Conservation (phyloP, 2,113 vertebrate genomes). For the Bostrychus sinensis region DNA sequence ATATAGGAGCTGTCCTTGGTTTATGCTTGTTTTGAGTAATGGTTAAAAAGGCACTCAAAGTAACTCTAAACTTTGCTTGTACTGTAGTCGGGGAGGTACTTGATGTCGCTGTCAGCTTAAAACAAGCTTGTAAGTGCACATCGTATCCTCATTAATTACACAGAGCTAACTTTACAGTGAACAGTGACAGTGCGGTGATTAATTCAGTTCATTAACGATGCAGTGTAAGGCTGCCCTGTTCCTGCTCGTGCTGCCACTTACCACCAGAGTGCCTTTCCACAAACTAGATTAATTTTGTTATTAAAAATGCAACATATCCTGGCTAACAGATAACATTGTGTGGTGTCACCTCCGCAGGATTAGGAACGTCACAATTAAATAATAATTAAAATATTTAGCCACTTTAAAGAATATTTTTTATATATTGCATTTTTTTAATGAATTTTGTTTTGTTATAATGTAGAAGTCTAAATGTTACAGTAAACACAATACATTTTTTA, state of each 20-base stretch:
- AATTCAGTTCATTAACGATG: not conserved
- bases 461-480: too few species aligned
- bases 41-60: not conserved
- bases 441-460: too few species aligned
- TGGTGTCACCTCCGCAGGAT: not conserved
- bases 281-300: not conserved
- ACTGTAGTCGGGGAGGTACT: not conserved
- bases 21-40: not conserved
- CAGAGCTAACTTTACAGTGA: not conserved
- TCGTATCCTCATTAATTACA: slow-evolving; percentile 8
- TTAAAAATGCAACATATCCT: not conserved
- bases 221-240: not conserved
- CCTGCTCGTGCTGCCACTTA: not conserved
- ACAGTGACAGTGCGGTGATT: not conserved
- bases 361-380: not conserved
- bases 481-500: too few species aligned
- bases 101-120: not conserved
- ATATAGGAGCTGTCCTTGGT: too few species aligned
- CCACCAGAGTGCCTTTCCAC: not conserved
- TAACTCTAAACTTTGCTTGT: not conserved
- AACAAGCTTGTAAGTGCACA: slow-evolving; percentile 3
- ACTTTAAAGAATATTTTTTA: too few species aligned
- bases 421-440: too few species aligned
- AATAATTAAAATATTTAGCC: too few species aligned
- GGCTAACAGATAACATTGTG: not conserved